Evolutionary conservation across 2,888 invertebrate species (phyloP).

Genomic region (Melinopterus prodromus): DNA sequence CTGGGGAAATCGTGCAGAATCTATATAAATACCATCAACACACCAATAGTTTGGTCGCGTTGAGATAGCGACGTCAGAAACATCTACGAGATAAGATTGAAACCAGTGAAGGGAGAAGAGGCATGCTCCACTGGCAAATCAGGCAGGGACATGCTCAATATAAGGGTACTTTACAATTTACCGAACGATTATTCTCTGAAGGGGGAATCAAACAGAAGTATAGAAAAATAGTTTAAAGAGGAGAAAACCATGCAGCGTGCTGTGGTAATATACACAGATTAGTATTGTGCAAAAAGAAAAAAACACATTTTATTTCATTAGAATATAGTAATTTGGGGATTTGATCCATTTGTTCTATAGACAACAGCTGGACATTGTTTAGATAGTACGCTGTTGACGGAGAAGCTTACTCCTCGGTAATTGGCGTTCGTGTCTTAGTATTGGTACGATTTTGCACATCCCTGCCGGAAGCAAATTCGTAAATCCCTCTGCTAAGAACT

Average conservation of each 20-base stretch:
- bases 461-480: conserved; percentile 56
- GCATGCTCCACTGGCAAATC: conserved; percentile 22
- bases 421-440: not conserved
- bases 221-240: conserved; percentile 6
- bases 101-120: conserved; percentile 25
- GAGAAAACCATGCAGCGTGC: conserved; percentile 9
- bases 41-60: conserved; percentile 21
- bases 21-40: conserved; percentile 24
- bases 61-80: conserved; percentile 28
- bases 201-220: not conserved
- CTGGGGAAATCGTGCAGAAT: conserved; percentile 22
- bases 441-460: conserved; percentile 51
- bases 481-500: conserved; percentile 56
- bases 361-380: not conserved
- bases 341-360: not conserved
- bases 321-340: not conserved
- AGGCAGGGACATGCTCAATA: conserved; percentile 14
- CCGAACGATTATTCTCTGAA: not conserved
- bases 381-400: not conserved
- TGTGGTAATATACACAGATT: not conserved
- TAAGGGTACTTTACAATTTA: not conserved
- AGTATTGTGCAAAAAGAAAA: not conserved
- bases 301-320: not conserved
- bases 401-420: not conserved
- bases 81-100: conserved; percentile 32